Conservation (phyloP, 2,113 vertebrate genomes). For the Plectropomus leopardus region DNA sequence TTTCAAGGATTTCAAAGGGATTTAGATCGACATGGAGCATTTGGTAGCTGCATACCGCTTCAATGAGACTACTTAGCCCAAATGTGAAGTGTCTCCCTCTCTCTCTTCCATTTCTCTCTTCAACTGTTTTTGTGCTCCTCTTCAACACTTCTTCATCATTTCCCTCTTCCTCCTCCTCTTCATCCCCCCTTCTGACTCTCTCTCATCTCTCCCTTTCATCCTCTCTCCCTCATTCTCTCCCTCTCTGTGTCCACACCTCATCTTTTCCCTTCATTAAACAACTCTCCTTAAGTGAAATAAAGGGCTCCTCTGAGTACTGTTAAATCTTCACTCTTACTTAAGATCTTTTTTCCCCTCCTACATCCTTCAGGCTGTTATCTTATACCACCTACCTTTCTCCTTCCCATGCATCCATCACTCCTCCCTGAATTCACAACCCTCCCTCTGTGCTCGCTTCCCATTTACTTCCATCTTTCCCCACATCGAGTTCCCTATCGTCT, state of each 20-base stretch:
- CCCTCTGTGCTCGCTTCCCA: not conserved
- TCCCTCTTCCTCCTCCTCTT: not conserved
- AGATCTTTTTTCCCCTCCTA: not conserved
- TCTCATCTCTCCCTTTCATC: not conserved
- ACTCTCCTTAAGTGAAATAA: slow-evolving; percentile 51
- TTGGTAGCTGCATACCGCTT: slow-evolving; percentile 39
- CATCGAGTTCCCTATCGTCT: not conserved
- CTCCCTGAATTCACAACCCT: slow-evolving; percentile 5
- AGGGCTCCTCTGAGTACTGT: slow-evolving; percentile 47
- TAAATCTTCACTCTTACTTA: slow-evolving; percentile 36
- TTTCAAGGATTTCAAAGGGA: slow-evolving; percentile 58
- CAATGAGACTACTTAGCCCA: slow-evolving; percentile 51
- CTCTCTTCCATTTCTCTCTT: not conserved
- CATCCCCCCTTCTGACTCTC: not conserved
- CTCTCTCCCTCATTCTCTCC: not conserved
- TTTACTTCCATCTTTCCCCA: slow-evolving; percentile 4
- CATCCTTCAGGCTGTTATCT: slow-evolving; percentile 6
- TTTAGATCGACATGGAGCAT: slow-evolving; percentile 55
- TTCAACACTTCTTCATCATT: slow-evolving; percentile 16
- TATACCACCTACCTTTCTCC: not conserved
- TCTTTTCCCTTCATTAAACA: slow-evolving; percentile 57
- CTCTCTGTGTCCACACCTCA: slow-evolving; percentile 37
- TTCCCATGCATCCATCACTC: slow-evolving; percentile 27
- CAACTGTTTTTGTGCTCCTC: slow-evolving; percentile 18
- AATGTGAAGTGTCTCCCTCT: slow-evolving; percentile 40